Percentiles rank a stretch among this genome's conserved stretches.
These are phyloP conservation scores for Portunus trituberculatus DNA, from an alignment of 1,140 invertebrate species.

Conservation along the genomic window DNA sequence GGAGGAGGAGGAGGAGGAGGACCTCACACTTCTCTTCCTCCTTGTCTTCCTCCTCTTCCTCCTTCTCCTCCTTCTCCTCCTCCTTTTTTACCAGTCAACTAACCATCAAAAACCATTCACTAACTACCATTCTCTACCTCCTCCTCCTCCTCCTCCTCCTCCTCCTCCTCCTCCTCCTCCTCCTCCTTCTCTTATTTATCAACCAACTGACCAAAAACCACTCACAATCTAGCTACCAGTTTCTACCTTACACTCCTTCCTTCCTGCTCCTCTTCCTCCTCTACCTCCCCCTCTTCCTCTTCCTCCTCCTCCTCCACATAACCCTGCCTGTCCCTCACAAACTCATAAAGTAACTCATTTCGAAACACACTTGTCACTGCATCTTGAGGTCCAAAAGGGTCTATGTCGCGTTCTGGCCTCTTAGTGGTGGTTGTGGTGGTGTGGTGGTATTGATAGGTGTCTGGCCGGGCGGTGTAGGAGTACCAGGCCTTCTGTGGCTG, in stretches of 20 bases:
- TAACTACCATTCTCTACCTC: no score
- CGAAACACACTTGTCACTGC: conserved; percentile 68
- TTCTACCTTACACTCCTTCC: no score
- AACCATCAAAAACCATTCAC: no score
- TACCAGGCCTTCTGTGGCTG: conserved; percentile 66
- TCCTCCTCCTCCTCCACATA: conserved; percentile 44
- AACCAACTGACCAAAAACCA: neutral
- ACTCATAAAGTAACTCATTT: conserved; percentile 72
- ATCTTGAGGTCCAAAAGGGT: conserved; percentile 71
- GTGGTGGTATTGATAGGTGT: conserved; percentile 17
- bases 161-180: neutral
- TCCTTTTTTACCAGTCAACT: neutral
- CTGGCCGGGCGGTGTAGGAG: conserved; percentile 42
- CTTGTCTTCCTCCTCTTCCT: no score
- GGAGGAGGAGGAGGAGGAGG: no score
- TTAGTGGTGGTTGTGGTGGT: conserved; percentile 37
- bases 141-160: neutral
- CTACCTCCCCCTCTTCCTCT: neutral
- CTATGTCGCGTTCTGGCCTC: neutral
- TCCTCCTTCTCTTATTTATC: neutral
- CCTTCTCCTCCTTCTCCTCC: neutral
- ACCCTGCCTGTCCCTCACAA: conserved; percentile 64
- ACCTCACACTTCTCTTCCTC: no score
- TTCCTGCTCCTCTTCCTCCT: neutral
- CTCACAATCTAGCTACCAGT: no score